Conservation (phyloP, 1,140 invertebrate species). For the Aricia agestis region DNA sequence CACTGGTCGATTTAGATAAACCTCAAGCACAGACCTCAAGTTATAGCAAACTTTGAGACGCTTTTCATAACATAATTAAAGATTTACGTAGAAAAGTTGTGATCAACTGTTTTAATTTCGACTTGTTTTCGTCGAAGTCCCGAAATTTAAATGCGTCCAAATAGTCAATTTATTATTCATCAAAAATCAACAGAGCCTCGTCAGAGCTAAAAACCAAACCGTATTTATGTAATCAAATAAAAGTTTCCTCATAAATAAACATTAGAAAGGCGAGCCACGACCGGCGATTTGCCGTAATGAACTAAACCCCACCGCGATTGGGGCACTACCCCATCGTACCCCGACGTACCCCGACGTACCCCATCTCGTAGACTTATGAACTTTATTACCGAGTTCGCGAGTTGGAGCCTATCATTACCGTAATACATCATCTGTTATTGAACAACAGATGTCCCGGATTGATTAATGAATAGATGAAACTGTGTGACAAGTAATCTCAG, state of each 20-base stretch:
- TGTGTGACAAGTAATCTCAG: not conserved
- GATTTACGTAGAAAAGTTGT: not conserved
- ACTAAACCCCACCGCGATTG: not conserved
- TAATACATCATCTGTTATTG: not conserved
- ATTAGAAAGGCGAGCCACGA: not conserved
- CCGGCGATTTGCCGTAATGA: not conserved
- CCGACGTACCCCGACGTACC: not conserved
- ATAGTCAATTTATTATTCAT: slow-evolving; percentile 1
- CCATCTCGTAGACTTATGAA: not conserved
- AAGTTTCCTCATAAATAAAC: not conserved
- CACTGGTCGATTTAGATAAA: too few relatives aligned
- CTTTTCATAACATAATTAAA: too few relatives aligned
- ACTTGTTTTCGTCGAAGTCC: not conserved
- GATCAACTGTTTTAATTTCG: not conserved
- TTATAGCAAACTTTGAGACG: too few relatives aligned
- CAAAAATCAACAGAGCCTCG: not conserved
- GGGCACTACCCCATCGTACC: not conserved
- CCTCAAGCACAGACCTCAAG: too few relatives aligned
- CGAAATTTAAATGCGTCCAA: not conserved
- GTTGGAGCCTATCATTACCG: not conserved
- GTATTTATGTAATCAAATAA: not conserved
- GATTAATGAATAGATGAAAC: not conserved
- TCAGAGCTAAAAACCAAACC: not conserved
- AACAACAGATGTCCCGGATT: not conserved
- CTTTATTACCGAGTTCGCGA: not conserved